Conservation (phyloP, 2,113 vertebrate species). For the Stegostoma tigrinum region DNA sequence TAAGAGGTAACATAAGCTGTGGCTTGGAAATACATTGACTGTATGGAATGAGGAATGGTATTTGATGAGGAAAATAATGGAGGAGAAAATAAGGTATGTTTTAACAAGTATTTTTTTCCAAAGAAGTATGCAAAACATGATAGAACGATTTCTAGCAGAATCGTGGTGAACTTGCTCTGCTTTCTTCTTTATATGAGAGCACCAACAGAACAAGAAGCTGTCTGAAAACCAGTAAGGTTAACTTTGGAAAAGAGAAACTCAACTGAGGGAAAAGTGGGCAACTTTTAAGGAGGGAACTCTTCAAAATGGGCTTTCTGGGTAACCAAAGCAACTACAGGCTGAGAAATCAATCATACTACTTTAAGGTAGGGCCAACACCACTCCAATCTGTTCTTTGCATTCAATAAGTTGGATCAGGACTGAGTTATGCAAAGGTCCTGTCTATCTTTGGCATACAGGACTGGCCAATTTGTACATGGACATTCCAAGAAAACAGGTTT, state of each 20-base stretch:
- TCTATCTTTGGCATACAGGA: neutral
- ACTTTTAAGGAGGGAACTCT: neutral
- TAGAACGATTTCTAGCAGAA: neutral
- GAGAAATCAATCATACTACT: conserved; percentile 12
- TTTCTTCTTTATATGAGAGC: conserved; percentile 28
- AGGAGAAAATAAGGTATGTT: neutral
- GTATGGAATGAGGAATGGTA: conserved; percentile 1
- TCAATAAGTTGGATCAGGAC: neutral
- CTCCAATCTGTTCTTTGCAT: neutral
- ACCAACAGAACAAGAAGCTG: neutral
- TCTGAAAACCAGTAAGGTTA: conserved; percentile 6
- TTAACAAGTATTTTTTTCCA: neutral
- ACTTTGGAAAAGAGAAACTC: neutral
- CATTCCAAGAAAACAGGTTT: neutral
- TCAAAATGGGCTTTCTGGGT: conserved; percentile 26
- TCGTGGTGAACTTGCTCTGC: neutral
- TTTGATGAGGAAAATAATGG: neutral
- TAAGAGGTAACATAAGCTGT: neutral
- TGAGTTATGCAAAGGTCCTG: neutral
- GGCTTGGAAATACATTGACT: neutral
- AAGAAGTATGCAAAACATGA: neutral
- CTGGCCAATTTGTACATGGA: neutral
- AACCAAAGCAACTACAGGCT: neutral
- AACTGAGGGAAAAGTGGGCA: neutral
- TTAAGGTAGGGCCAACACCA: neutral